phyloP scores from a whole-genome alignment of 1,140 invertebrate genomes.

The Apis florea region DNA sequence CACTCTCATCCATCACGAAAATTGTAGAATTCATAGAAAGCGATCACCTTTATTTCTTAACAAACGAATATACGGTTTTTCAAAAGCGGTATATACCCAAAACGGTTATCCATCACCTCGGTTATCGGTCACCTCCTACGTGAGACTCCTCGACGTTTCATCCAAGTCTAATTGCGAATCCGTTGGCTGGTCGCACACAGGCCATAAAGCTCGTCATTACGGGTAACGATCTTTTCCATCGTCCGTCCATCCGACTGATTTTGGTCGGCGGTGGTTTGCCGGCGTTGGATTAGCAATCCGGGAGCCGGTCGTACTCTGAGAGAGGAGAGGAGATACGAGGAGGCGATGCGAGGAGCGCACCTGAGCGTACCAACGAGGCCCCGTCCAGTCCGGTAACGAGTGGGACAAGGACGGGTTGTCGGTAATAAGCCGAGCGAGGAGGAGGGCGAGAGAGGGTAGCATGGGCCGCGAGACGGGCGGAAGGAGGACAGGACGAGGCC shows the following conservation, averaged over 20 bases:
- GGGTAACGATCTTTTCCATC: constrained; percentile 23
- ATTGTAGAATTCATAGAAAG: too few species aligned
- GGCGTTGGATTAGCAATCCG: constrained; percentile 63
- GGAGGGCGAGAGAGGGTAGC: constrained; percentile 57
- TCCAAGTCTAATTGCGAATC: neutral
- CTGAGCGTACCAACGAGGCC: constrained; percentile 72
- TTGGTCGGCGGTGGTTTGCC: constrained; percentile 18
- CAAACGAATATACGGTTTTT: too few species aligned
- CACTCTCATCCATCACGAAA: too few species aligned
- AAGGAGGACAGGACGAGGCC: constrained; percentile 61
- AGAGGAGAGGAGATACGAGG: constrained; percentile 52
- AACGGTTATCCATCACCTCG: too few species aligned
- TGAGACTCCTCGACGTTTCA: too few species aligned
- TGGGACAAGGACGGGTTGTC: constrained; percentile 72
- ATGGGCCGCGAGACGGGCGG: constrained; percentile 45
- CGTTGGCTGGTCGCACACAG: too few species aligned
- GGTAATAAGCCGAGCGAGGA: constrained; percentile 73
- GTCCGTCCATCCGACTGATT: constrained; percentile 28
- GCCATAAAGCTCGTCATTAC: constrained; percentile 17
- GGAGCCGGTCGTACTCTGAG: constrained; percentile 52
- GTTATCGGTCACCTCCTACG: too few species aligned
- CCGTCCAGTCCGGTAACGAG: constrained; percentile 65
- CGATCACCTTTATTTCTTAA: too few species aligned
- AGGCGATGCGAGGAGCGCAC: constrained; percentile 69
- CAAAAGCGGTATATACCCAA: too few species aligned